Base-by-base conservation (phyloP, 2,113 vertebrate species). In the Chloroceryle aenea region DNA sequence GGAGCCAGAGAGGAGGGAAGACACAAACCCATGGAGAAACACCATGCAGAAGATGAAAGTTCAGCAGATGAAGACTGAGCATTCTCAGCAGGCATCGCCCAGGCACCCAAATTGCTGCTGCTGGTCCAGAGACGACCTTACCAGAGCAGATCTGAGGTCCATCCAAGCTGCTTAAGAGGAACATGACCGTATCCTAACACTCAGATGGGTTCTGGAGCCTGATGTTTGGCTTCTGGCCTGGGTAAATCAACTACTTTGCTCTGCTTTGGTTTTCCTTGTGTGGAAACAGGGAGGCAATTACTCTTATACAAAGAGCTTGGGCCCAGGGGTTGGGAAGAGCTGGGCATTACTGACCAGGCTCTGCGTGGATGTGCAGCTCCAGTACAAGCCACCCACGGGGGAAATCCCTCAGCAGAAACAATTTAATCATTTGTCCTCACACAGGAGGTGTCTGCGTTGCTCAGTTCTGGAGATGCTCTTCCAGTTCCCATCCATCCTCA, bases 341-440 rank as follows among this genome's bases (percentile, higher is more conserved):
- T 61, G 48, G 50, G 18, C 26, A 38, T 45, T 32, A 14, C 62
- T n/a, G 30, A 23, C 11, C 43, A 68, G 64, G 43, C 12, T 69
- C 6, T 19, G 23, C 0, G 2, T 3, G 64, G 56, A 83, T 0
- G 0, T 22, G 47, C n/a, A 26, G 30, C 17, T 62, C 38, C 34
- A 68, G 59, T 56, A 87, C 21, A 68, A 94, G 40, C 21, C 34
- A 68, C 11, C 40, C 48, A 12, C 6, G 29, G 36, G 40, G 27
- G 48, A 64, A 75, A 68, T 42, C 27, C 62, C 20, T 85, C 72
- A 45, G 25, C 55, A 38, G 58, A 73, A 90, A 38, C 12, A 50
- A 77, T 29, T 4, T 47, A 34, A 29, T 32, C 21, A 55, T 55
- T 62, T 14, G 13, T 30, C 36, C 29, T 4, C 34, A 43, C 21